Conservation (phyloP, 1,140 invertebrate genomes). For the Lasioglossum albipes region DNA sequence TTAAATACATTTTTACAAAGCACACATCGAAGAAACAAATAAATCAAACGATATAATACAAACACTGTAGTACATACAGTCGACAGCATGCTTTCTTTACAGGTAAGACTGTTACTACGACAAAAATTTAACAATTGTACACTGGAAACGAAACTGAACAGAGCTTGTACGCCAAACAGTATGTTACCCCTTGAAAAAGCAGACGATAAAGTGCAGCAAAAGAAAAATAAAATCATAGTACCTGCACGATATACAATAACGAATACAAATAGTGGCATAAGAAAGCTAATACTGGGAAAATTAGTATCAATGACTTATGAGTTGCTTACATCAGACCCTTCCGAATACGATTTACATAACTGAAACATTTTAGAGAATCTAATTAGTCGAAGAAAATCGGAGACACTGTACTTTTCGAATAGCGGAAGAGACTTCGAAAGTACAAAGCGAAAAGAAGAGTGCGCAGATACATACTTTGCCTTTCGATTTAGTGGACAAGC, state of each 20-base stretch:
- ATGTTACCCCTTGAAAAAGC: conserved; percentile 39
- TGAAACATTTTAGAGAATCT: conserved; percentile 76
- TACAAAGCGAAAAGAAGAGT: neutral
- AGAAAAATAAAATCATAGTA: conserved; percentile 62
- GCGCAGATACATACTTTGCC: conserved; percentile 81
- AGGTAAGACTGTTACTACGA: neutral
- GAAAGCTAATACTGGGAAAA: conserved; percentile 59
- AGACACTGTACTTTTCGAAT: conserved; percentile 8
- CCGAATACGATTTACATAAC: conserved; percentile 79
- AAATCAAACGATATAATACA: conserved; percentile 7
- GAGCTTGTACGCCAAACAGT: conserved; percentile 23
- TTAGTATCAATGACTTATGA: conserved; percentile 68
- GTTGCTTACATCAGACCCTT: conserved; percentile 80
- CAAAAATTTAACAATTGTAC: neutral
- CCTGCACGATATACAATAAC: conserved; percentile 65
- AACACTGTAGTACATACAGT: neutral
- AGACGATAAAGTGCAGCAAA: conserved; percentile 49
- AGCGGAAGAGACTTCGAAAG: neutral
- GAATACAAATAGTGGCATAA: conserved; percentile 63
- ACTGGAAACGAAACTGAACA: neutral
- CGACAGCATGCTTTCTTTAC: conserved; percentile 20
- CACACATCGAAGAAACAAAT: neutral
- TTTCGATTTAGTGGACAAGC: conserved; percentile 84
- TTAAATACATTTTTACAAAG: conserved; percentile 15
- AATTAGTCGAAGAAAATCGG: conserved; percentile 59